These are phyloP conservation scores for Eucriotettix oculatus DNA, from an alignment of 2,888 invertebrate species.

Conservation along the genomic window DNA sequence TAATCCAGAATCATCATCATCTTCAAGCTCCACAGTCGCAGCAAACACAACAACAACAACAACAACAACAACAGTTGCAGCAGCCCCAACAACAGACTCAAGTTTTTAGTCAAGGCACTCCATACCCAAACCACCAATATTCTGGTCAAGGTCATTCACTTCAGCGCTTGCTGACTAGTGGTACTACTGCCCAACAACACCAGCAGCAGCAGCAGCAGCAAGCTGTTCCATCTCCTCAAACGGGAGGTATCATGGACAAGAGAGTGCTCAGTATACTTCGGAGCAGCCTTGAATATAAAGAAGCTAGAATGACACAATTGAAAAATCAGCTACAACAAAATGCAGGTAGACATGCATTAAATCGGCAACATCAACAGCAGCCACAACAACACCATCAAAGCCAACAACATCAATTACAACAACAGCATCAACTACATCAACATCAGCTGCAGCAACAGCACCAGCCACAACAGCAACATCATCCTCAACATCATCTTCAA, in stretches of 20 bases:
- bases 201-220: background rate
- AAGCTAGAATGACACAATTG: conserved; percentile 30
- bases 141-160: conserved; percentile 7
- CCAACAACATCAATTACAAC: conserved; percentile 2
- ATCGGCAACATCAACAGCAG: background rate
- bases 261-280: conserved; percentile 52
- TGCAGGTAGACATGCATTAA: conserved; percentile 15
- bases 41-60: no score
- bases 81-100: background rate
- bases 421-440: background rate
- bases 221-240: background rate
- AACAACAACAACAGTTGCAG: background rate
- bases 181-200: conserved; percentile 20
- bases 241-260: conserved; percentile 38
- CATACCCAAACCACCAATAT: background rate
- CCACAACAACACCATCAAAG: background rate
- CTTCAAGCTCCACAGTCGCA: no score
- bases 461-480: conserved; percentile 1
- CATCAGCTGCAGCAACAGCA: background rate
- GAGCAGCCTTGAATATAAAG: conserved; percentile 48
- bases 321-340: conserved; percentile 33
- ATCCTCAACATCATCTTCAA: background rate
- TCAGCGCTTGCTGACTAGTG: conserved; percentile 15
- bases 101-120: background rate
- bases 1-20: no score